phyloP scores from a whole-genome alignment of 2,797 vertebrate genomes.

The Peromyscus eremicus region DNA sequence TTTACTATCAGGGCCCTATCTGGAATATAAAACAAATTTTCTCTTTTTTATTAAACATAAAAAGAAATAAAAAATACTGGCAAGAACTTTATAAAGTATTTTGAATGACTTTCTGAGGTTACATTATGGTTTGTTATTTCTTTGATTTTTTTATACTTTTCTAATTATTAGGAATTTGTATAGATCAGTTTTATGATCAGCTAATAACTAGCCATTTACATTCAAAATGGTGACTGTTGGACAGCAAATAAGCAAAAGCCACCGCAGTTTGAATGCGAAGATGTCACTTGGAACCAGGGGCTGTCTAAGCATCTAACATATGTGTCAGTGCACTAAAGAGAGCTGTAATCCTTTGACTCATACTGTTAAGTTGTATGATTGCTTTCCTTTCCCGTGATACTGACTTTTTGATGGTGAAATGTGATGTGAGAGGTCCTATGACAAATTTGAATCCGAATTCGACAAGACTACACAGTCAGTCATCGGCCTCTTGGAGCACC shows the following conservation, averaged over 20 bases:
- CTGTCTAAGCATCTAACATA: neutral
- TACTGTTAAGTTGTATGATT: neutral
- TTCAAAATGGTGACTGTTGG: neutral
- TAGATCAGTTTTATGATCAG: neutral
- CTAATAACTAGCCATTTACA: neutral
- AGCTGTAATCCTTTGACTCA: neutral
- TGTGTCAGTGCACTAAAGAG: neutral
- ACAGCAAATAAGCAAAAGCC: neutral
- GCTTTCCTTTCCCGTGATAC: neutral
- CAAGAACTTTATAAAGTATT: neutral
- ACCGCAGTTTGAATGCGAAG: neutral
- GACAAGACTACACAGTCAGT: neutral
- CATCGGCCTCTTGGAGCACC: neutral
- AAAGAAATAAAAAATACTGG: neutral
- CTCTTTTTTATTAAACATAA: neutral
- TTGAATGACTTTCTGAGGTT: neutral
- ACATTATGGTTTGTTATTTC: neutral
- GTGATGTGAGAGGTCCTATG: no score
- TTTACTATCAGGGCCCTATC: no score
- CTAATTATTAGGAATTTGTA: no score
- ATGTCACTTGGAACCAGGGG: neutral
- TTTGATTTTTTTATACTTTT: neutral
- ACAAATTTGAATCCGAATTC: neutral
- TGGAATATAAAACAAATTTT: neutral
- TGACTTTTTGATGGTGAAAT: neutral